phyloP scores from a whole-genome alignment of 2,113 vertebrate genomes.

The Sylvietta virens region DNA sequence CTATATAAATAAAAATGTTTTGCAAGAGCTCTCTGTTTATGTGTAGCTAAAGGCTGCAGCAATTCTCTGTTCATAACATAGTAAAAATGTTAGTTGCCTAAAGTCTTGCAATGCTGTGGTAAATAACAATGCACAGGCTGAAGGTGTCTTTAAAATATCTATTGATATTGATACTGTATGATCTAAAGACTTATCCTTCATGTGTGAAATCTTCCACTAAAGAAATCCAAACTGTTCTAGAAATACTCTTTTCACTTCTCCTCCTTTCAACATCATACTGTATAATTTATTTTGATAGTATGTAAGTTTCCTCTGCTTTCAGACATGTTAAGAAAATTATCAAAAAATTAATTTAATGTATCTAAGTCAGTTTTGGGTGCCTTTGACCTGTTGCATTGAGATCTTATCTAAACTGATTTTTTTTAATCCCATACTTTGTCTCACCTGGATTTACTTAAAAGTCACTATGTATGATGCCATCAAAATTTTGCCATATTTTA shows the following conservation, averaged over 20 bases:
- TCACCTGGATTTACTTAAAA: background rate
- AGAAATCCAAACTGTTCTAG: background rate
- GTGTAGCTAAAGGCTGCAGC: background rate
- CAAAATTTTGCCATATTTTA: background rate
- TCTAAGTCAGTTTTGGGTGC: background rate
- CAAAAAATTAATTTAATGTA: background rate
- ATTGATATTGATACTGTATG: background rate
- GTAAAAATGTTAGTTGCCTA: background rate
- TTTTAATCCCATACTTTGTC: background rate
- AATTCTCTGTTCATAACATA: background rate
- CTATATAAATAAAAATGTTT: background rate
- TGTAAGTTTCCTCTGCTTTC: background rate
- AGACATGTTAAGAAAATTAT: background rate
- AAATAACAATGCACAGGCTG: background rate
- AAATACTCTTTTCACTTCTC: background rate
- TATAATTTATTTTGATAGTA: background rate
- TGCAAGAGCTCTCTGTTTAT: background rate
- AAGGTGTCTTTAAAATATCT: background rate
- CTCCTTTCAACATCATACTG: background rate
- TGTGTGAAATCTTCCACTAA: background rate
- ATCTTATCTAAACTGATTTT: background rate
- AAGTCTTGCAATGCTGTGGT: background rate
- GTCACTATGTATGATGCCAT: background rate
- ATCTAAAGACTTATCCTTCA: background rate
- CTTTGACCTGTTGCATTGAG: background rate